Conservation (phyloP, 2,113 vertebrate species). For the Salminus brasiliensis region DNA sequence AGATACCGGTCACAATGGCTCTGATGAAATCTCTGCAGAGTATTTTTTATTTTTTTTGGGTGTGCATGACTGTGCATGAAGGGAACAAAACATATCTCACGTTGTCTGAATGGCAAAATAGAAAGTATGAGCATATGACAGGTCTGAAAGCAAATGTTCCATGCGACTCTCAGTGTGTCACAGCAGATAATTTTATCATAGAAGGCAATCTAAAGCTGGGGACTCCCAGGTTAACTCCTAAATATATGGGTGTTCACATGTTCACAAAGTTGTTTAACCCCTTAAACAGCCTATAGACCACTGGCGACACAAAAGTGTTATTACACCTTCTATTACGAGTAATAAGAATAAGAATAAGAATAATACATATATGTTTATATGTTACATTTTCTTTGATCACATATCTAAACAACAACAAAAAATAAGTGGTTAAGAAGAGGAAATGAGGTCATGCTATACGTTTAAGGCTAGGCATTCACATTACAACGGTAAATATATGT, state of each 20-base stretch:
- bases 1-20: conserved; percentile 46
- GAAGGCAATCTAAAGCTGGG: conserved; percentile 48
- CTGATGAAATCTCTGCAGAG: conserved; percentile 27
- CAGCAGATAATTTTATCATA: conserved; percentile 38
- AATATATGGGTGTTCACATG: neutral
- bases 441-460: no score
- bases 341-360: no score
- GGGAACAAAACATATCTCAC: neutral
- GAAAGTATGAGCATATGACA: neutral
- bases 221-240: neutral
- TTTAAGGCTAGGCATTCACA: no score
- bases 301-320: no score
- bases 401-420: no score
- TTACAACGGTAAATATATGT: no score
- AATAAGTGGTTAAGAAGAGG: no score
- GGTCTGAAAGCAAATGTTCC: neutral
- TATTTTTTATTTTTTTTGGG: conserved; percentile 18
- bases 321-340: no score
- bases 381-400: no score
- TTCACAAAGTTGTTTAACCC: no score
- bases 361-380: no score
- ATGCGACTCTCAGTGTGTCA: neutral
- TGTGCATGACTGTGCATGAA: neutral
- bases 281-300: no score
- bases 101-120: neutral